Evolutionary conservation across 2,113 vertebrate genomes (phyloP), one percentile per base, ranked within the genome.

Genomic region (Anarhynchus alexandrinus): DNA sequence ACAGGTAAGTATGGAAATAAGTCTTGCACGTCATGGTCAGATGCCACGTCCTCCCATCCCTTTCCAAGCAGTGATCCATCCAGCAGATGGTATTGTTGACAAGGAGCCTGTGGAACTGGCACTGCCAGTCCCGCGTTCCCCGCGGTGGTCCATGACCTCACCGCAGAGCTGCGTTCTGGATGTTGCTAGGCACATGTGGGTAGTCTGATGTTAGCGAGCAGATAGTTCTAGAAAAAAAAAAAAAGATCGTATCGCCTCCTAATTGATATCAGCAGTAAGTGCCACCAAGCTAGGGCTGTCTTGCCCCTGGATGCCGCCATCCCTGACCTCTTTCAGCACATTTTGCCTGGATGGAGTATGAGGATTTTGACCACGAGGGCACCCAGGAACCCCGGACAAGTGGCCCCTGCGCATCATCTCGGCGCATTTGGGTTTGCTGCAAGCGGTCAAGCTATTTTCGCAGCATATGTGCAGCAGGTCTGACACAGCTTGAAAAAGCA

Each of bases 1-100:
- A 73, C 95, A 95, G 94, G 96, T 96, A 93, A 96, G 93, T 27
- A 36, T 23, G 71, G 86, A 79, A 93, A 76, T 26, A n/a, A 85
- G 57, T 52, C 71, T 47, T 15, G n/a, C 84, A 62, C 0, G 0
- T 57, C 83, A 9, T 15, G 71, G 84, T 93, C 93, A 91, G 92
- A 76, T 87, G 93, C 81, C 95, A 88, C 1, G 1, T 96, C 93
- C 95, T 91, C 40, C 91, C 72, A 47, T 58, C 93, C 88, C 82
- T 82, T 94, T 92, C 94, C 94, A 89, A 96, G 88, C 94, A 87
- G 93, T 91, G 87, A 95, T 95, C 97, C 94, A 94, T 66, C 94
- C 96, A 86, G 93, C 94, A 97, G 96, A 96, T 96, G 95, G 94
- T 92, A 93, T 93, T 96, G 93, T 90, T 96, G 94, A 95, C 93